Evolutionary conservation across 2,888 invertebrate species (phyloP), one percentile per base, ranked within the genome.

Genomic region (Tetrapedia diversipes): DNA sequence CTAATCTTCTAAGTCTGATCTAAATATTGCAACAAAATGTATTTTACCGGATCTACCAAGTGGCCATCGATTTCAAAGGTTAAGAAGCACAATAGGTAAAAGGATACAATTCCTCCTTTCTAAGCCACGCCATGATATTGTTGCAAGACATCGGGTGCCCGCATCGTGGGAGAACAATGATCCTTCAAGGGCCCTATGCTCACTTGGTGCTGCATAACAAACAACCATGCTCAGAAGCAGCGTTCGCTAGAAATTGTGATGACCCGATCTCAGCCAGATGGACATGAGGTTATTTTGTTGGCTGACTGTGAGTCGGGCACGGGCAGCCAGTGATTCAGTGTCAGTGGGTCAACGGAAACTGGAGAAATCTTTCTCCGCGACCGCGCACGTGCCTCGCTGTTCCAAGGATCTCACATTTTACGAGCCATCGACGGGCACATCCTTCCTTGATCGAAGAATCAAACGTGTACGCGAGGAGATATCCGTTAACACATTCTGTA

Each of bases 341-440:
- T 91, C 89, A 91, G 91, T 91, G 86, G 91, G 91, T 91, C 91
- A 91, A 82, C 86, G 86, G 86, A 85, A 86, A 87, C 84, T 78
- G 83, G 81, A 86, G 89, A 90, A 84, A 84, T 84, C 84, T 84
- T 78, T 84, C 80, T 74, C 69, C 53, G 34, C 53, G 72, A 57
- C 51, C 64, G 75, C 67, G 70, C 72, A 64, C 80, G 77, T 72
- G 78, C 53, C 76, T 80, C n/a, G n/a, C 60, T 79, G 64, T 59
- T 64, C 56, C 45, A 37, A 41, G 65, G 45, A 82, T 72, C 67
- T 72, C 59, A 49, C 43, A 70, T 60, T 53, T 63, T 37, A 37
- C 27, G 57, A 53, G 24, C 14, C 56, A 43, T 24, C 41, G 32
- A 11, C 29, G 8, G 22, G 19, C 3, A 41, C 14, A 24, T 66